These are phyloP conservation scores for Merops nubicus DNA, from an alignment of 2,113 vertebrate species.

Conservation along the genomic window DNA sequence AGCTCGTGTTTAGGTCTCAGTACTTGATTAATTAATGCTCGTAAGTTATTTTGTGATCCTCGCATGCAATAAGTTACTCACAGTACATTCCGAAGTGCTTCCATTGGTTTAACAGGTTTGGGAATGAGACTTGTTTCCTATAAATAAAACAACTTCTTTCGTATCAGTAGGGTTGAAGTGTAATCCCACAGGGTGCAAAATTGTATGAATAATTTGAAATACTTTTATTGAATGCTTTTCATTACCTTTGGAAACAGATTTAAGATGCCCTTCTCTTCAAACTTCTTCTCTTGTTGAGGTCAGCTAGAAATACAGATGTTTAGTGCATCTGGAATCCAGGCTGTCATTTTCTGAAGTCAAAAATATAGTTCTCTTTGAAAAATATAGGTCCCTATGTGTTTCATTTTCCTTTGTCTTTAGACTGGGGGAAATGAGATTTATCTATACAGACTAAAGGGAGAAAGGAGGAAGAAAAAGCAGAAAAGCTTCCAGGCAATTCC, in stretches of 20 bases:
- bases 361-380: not conserved
- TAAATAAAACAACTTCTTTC: not conserved
- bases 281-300: not conserved
- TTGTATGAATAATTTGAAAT: not conserved
- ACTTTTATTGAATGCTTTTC: not conserved
- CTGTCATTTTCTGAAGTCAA: not conserved
- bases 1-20: not conserved
- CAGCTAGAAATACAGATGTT: not conserved
- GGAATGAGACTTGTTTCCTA: not conserved
- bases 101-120: not conserved
- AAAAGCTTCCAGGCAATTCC: not conserved
- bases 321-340: not conserved
- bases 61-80: not conserved
- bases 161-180: not conserved
- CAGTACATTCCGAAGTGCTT: not conserved
- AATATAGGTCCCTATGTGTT: not conserved
- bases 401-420: not conserved
- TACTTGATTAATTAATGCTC: constrained; percentile 37
- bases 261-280: not conserved
- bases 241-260: not conserved
- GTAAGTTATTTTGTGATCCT: not conserved
- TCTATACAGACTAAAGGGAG: not conserved
- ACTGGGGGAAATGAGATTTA: not conserved
- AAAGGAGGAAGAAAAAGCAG: not conserved
- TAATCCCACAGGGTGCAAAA: not conserved